Evolutionary conservation across 2,888 invertebrate species (phyloP), one percentile per base, ranked within the genome.

Genomic region (Pterobdella sp.): DNA sequence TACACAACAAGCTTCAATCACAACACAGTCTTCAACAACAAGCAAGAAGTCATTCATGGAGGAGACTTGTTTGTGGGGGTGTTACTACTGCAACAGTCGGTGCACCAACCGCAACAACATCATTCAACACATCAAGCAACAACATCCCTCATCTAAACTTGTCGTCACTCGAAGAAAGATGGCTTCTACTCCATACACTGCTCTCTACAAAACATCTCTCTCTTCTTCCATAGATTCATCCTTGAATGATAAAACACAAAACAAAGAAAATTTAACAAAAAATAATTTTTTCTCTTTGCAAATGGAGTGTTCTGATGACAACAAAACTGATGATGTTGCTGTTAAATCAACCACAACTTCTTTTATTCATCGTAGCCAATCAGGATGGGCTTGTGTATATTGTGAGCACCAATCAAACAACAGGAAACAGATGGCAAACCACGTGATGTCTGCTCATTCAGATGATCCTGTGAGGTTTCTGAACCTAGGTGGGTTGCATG

Each of bases 81-180:
- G 75, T 34, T 75, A 75, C 60, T 75, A 75, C 65, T 75, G 75
- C 64, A 29, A 56, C 63, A 52, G 52, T 18, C 75, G 74, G 68
- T 74, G 72, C 1, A 29, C 49, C 4, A 72, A 72, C 18, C 67
- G 73, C 7, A 74, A 42, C 32, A 60, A 72, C 35, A 66, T 74
- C 35, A 75, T 75, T 29, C 34, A 49, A 14, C 75, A 75, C 36
- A 31, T 75, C 63, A 73, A 75, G 68, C 60, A 60, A 49, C 36
- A 68, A 14, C 75, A 75, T 52, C 32, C 64, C 26, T 67, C 67
- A 4, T 66, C 71, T 35, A 75, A 75, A 56, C 68, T 75, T 29
- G 65, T 74, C 36, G 74, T 75, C 56, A 75, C 75, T 10, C 56
- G 75, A 26, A 1, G 71, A 18, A 49, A 70, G 26, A 64, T 73